Base-by-base conservation (phyloP, 2,888 invertebrate species). In the Litoditis marina region DNA sequence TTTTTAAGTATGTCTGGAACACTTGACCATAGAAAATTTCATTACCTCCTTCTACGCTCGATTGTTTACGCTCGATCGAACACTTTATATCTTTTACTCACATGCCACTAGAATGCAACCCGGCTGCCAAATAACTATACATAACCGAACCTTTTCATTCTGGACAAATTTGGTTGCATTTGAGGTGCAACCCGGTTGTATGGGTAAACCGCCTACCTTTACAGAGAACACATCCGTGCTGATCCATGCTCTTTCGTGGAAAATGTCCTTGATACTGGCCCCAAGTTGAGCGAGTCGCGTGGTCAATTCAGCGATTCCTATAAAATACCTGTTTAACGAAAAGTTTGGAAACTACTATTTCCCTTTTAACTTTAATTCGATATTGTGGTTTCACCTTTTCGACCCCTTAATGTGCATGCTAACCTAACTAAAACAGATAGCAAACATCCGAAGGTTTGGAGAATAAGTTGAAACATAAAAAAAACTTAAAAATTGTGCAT, bases 211-310 rank as follows among this genome's bases (percentile, higher is more conserved):
- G 5, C 8, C 13, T 32, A 53, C 70, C 55, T 68, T 69, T 0
- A 83, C 83, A 11, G 88, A 88, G 83, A 92, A 93, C 52, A 95
- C 90, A 83, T 95, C 94, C 1, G 89, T 88, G 64, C 89, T 89
- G 16, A 94, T 88, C 94, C 94, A 94, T 1, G 94, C 94, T 59
- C 94, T 87, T 83, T 95, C 94, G 83, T 95, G 94, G 85, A 92
- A 90, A 64, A 95, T 92, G 82, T 94, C 94, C 84, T 94, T 95
- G 70, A 95, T 92, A 42, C 85, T 85, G 7, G 80, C 86, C 42
- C 86, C 86, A 22, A 83, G 66, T 44, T 82, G 79, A 4, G 84
- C 82, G 31, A 87, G 80, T n/a, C 84, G 71, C 31, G 82, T 83
- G 6, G 86, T 83, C 22, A 87, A 77, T 68, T 87, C 86, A 16